Percentiles rank a stretch among this genome's conserved stretches.
Conservation (phyloP, 2,888 invertebrate genomes). For the Gnatocerus cornutus region DNA sequence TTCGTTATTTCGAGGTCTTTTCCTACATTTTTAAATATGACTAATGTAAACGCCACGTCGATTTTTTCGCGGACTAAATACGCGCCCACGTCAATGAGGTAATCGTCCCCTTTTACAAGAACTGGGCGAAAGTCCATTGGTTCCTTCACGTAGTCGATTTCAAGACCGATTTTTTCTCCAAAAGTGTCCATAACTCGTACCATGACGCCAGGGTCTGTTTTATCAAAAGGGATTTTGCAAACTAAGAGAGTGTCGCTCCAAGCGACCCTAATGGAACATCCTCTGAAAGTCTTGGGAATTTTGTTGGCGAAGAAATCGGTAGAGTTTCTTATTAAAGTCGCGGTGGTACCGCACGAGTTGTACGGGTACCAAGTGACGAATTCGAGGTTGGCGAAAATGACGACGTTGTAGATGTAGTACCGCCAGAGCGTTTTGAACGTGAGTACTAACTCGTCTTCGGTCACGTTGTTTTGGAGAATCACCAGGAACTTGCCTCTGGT, state of each 20-base stretch:
- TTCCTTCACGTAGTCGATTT: background rate
- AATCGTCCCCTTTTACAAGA: background rate
- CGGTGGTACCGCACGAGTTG: background rate
- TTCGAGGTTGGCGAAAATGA: constrained; percentile 14
- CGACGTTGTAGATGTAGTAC: constrained; percentile 25
- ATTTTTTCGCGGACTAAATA: background rate
- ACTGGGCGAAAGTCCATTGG: background rate
- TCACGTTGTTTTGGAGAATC: constrained; percentile 5
- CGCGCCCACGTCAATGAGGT: background rate
- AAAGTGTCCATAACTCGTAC: background rate
- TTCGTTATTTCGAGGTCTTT: background rate
- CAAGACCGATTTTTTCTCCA: background rate
- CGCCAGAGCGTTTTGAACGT: constrained; percentile 21
- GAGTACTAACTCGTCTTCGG: constrained; percentile 11
- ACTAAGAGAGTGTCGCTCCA: background rate
- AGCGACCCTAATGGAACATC: background rate
- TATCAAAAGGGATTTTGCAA: background rate
- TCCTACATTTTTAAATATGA: background rate
- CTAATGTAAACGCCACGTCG: background rate
- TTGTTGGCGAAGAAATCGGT: background rate
- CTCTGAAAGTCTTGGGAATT: background rate
- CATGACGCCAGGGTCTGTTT: background rate
- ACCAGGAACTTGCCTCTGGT: background rate
- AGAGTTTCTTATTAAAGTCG: constrained; percentile 6
- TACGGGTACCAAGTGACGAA: constrained; percentile 38